Conservation (phyloP, 1,140 invertebrate species). For the Zaprionus ghesquierei region DNA sequence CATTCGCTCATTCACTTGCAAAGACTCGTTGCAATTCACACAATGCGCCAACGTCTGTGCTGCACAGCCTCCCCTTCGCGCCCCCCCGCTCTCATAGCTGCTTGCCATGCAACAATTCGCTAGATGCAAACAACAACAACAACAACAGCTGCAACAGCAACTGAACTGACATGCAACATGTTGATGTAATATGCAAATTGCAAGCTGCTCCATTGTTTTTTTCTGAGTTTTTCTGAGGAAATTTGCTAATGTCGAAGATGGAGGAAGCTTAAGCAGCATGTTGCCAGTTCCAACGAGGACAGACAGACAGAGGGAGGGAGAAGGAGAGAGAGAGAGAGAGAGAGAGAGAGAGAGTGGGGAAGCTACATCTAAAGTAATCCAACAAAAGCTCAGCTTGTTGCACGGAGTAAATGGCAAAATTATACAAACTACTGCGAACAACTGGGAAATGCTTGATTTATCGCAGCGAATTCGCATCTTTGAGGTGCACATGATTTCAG, state of each 20-base stretch:
- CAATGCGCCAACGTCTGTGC: slow-evolving; percentile 14
- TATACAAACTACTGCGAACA: neutral
- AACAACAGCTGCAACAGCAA: slow-evolving; percentile 13
- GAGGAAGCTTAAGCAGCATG: slow-evolving; percentile 12
- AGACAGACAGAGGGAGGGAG: neutral
- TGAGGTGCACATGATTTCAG: neutral
- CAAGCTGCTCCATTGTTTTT: slow-evolving; percentile 65
- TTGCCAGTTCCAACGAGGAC: neutral
- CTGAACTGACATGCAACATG: slow-evolving; percentile 67
- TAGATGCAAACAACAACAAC: slow-evolving; percentile 21
- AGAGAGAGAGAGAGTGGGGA: neutral
- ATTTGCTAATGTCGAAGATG: slow-evolving; percentile 44
- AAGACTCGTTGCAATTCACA: slow-evolving; percentile 16
- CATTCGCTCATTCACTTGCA: slow-evolving; percentile 10
- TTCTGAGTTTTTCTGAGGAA: slow-evolving; percentile 57
- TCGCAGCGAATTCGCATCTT: neutral
- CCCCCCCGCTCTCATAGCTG: neutral
- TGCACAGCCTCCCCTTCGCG: neutral
- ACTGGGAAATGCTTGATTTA: neutral
- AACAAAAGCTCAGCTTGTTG: neutral
- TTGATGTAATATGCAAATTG: slow-evolving; percentile 76
- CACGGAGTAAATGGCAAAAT: neutral
- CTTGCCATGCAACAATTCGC: slow-evolving; percentile 60
- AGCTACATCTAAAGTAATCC: neutral
- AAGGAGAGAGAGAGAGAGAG: neutral